Base-by-base conservation (phyloP, 2,888 invertebrate species). In the Hirtodrosophila histrioides region DNA sequence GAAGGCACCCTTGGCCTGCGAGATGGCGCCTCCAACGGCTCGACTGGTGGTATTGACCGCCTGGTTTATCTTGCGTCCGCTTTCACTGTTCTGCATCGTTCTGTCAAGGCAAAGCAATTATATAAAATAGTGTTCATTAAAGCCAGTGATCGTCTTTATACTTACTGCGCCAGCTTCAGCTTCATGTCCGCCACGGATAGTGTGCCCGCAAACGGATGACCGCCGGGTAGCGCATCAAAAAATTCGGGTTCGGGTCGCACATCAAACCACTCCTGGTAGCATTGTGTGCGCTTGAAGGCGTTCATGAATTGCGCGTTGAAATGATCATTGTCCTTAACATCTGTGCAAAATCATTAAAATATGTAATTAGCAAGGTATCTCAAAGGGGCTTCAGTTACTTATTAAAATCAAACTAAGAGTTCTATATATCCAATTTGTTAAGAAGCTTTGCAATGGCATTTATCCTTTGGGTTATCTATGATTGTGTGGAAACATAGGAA, bases 151-250 rank as follows among this genome's bases (percentile, higher is more conserved):
- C 4, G 4, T 4, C 0, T 7, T 7, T 27, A 1, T 11, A 94
- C 96, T 94, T 93, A 97, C 97, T 97, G 97, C n/a, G 97, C 94
- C 70, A 97, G 93, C 88, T 96, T 94, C 4, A 97, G 92, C 91
- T 97, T 97, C 95, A 99, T 97, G 92, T 99, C 99, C 50, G 97
- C 95, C 17, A 99, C 97, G 11, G 97, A 98, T 9, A 99, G 92
- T 81, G 98, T 97, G 0, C 99, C 99, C 50, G 97, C 96, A 92
- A 97, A 98, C 0, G 98, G 98, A 93, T 99, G 99, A 10, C 97
- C 96, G 3, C 96, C 94, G 62, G 94, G 93, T n/a, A 95, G 92
- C 76, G 93, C 93, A 65, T 95, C 93, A 76, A 97, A 94, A 33
- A 94, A 94, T 58, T 94, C 94, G 49, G 94, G 93, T 10, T 94